These are phyloP conservation scores for Pelvicachromis taeniatus DNA, from an alignment of 2,113 vertebrate species.

Conservation along the genomic window DNA sequence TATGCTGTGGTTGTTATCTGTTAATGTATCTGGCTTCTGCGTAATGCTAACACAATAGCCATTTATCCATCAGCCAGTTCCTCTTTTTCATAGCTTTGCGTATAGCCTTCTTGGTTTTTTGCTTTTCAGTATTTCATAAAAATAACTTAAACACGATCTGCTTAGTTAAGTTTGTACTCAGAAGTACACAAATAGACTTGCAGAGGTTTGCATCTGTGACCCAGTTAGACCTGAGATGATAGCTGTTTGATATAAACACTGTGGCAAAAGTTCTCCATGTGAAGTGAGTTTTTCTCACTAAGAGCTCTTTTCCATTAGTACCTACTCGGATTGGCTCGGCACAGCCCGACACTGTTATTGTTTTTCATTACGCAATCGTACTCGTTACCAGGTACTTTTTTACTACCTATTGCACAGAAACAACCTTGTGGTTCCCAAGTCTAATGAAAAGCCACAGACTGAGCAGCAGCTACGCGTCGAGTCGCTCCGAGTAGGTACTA, in stretches of 20 bases:
- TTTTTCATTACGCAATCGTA: not conserved
- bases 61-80: not conserved
- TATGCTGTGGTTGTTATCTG: not conserved
- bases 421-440: not conserved
- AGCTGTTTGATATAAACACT: not conserved
- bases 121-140: not conserved
- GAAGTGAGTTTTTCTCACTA: not conserved
- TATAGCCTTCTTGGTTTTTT: not conserved
- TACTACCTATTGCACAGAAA: not conserved
- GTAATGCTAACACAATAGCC: not conserved
- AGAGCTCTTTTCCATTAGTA: not conserved
- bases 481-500: not conserved
- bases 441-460: not conserved
- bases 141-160: not conserved
- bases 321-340: not conserved
- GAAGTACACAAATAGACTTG: not conserved
- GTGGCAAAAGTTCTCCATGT: not conserved
- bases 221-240: not conserved
- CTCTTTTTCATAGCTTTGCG: not conserved
- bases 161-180: not conserved
- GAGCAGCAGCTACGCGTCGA: not conserved
- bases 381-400: not conserved
- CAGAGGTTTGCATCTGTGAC: not conserved
- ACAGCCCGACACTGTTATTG: not conserved
- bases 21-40: not conserved